These are phyloP conservation scores for Nephrotoma appendiculata DNA, from an alignment of 2,888 invertebrate genomes.

Conservation along the genomic window DNA sequence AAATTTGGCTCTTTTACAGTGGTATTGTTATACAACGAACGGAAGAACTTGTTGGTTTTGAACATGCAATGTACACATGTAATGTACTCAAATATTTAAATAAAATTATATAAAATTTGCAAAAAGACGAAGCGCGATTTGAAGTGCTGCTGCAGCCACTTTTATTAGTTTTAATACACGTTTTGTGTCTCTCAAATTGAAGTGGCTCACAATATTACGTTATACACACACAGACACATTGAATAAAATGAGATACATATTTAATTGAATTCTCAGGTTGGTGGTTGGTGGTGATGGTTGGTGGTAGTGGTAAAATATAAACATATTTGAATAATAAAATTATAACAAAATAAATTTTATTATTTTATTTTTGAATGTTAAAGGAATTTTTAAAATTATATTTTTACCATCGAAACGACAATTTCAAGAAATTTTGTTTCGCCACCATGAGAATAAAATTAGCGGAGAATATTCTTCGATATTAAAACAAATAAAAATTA, in stretches of 20 bases:
- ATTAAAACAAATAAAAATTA: constrained; percentile 17
- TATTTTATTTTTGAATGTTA: background rate
- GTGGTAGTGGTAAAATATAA: background rate
- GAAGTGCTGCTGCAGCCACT: background rate
- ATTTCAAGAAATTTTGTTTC: constrained; percentile 22
- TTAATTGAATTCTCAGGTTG: background rate
- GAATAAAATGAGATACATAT: background rate
- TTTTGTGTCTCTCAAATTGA: background rate
- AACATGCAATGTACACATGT: background rate
- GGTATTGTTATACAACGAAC: background rate
- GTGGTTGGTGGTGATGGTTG: background rate
- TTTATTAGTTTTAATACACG: background rate
- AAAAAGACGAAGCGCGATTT: background rate
- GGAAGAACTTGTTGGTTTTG: background rate
- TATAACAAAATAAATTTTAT: background rate
- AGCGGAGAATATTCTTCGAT: constrained; percentile 19
- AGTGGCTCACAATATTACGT: background rate
- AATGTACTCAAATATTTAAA: background rate
- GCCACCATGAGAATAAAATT: constrained; percentile 21
- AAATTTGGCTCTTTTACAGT: background rate
- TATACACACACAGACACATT: background rate
- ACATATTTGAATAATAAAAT: background rate
- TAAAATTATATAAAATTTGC: background rate
- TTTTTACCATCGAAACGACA: constrained; percentile 8
- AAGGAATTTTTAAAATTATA: constrained; percentile 11